Evolutionary conservation across 2,113 vertebrate species (phyloP), one percentile per base, ranked within the genome.

Genomic region (Misgurnus mizolepis): DNA sequence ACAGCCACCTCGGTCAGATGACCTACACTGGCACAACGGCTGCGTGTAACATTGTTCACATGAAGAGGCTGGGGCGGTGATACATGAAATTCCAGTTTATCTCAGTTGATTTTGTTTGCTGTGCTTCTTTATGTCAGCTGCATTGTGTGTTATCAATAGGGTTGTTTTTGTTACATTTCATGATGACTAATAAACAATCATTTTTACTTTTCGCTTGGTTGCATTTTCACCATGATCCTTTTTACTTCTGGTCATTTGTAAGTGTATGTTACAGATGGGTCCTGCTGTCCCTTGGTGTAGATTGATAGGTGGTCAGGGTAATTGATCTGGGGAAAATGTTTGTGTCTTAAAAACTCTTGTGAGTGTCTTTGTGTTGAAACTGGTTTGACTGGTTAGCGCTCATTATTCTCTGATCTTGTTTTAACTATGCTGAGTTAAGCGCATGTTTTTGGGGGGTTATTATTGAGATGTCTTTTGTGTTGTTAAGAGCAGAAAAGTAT

Each of bases 251-350:
- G 69, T 18, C 11, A 43, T 45, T 61, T 45, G 4, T 74, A 5
- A 43, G 70, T 4, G 11, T 17, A 58, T 41, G 3, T 73, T 58
- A 53, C 39, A 58, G 34, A 74, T 85, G 78, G 78, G 83, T 47
- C 78, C 55, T 6, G 34, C 80, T 67, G 66, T 82, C 41, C 73
- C 75, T 45, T 43, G 79, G 77, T 79, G 81, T 82, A 62, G 82
- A 87, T 90, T 86, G 74, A 89, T 90, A 61, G 85, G 40, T 22
- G 49, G 17, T 82, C 76, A 60, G 72, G 80, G 75, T 83, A 86
- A 87, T 87, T 86, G 86, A 85, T 88, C 60, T 62, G 47, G 68
- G 75, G 80, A 53, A 61, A 22, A 47, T 49, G 9, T 50, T 12
- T 50, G 49, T 22, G 64, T 56, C 49, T 64, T 55, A 43, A n/a